Percentiles rank a stretch among this genome's conserved stretches.
These are phyloP conservation scores for Ramazzottius varieornatus DNA, from an alignment of 2,888 invertebrate genomes.

Conservation along the genomic window DNA sequence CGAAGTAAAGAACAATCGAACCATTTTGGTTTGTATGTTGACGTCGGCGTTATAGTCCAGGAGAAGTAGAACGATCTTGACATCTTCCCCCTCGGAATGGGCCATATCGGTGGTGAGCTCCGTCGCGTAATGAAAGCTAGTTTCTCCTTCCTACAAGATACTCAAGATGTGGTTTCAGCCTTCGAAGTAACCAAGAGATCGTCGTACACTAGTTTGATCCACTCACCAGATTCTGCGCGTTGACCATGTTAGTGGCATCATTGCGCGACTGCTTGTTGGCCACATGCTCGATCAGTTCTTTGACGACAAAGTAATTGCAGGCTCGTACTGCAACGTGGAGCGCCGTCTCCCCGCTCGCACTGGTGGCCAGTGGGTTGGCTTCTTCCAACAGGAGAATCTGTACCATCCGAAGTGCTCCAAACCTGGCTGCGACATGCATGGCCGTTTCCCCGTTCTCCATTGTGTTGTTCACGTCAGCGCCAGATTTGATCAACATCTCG, in stretches of 20 bases:
- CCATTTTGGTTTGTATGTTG: conserved; percentile 44
- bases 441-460: conserved; percentile 65
- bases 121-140: conserved; percentile 75
- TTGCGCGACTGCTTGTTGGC: conserved; percentile 7
- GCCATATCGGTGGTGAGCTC: conserved; percentile 22
- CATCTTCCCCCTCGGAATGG: conserved; percentile 18
- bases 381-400: conserved; percentile 66
- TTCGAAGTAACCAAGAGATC: no score
- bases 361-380: conserved; percentile 46
- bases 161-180: no score
- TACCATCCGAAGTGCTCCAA: conserved; percentile 64
- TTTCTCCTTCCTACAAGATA: conserved; percentile 46
- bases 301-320: conserved; percentile 48
- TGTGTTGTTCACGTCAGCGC: conserved; percentile 77
- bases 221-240: neutral
- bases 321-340: conserved; percentile 66
- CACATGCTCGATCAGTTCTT: conserved; percentile 54
- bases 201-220: neutral
- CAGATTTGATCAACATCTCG: conserved; percentile 84
- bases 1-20: conserved; percentile 13
- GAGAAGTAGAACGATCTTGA: conserved; percentile 58
- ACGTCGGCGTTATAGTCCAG: conserved; percentile 76
- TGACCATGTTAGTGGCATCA: neutral
- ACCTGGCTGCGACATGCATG: conserved; percentile 74
- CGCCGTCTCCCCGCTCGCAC: conserved; percentile 51